A percentile compares a stretch with the other conserved stretches of the same genome.
phyloP scores from a whole-genome alignment of 2,888 invertebrate genomes.

The Archaeoteleia sp. region DNA sequence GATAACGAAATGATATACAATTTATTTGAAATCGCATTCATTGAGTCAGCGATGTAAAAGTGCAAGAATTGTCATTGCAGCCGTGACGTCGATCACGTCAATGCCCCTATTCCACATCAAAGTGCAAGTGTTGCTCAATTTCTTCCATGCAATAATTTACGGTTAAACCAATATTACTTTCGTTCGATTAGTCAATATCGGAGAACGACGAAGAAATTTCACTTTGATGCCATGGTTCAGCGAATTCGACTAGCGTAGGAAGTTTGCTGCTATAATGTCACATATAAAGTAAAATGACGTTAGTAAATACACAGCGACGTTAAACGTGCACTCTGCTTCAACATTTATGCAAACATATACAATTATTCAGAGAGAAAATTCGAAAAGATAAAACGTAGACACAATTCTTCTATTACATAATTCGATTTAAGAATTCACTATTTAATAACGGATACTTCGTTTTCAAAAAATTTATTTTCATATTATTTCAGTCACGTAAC shows the following conservation, averaged over 20 bases:
- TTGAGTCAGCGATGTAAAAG: too few relatives aligned
- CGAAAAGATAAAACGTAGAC: too few relatives aligned
- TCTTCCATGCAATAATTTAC: slow-evolving; percentile 21
- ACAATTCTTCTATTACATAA: too few relatives aligned
- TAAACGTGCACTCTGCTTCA: too few relatives aligned
- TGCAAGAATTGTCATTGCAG: not conserved
- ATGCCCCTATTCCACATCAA: not conserved
- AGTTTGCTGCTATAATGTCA: slow-evolving; percentile 7
- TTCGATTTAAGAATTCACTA: too few relatives aligned
- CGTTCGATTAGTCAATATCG: slow-evolving; percentile 24
- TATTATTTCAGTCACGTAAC: too few relatives aligned
- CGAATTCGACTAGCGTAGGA: slow-evolving; percentile 23
- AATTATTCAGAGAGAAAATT: too few relatives aligned
- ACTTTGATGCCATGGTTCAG: slow-evolving; percentile 36
- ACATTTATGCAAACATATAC: too few relatives aligned
- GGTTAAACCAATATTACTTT: slow-evolving; percentile 26
- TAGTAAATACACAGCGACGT: not conserved
- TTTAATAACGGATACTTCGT: too few relatives aligned
- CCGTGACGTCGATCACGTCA: not conserved
- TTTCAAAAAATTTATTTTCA: too few relatives aligned
- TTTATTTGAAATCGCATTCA: too few relatives aligned
- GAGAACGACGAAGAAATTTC: slow-evolving; percentile 31
- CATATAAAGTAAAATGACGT: slow-evolving; percentile 14
- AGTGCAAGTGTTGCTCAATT: slow-evolving; percentile 22
- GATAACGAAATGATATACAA: too few relatives aligned